These are phyloP conservation scores for Pionites leucogaster DNA, from an alignment of 2,113 vertebrate species.

Conservation along the genomic window DNA sequence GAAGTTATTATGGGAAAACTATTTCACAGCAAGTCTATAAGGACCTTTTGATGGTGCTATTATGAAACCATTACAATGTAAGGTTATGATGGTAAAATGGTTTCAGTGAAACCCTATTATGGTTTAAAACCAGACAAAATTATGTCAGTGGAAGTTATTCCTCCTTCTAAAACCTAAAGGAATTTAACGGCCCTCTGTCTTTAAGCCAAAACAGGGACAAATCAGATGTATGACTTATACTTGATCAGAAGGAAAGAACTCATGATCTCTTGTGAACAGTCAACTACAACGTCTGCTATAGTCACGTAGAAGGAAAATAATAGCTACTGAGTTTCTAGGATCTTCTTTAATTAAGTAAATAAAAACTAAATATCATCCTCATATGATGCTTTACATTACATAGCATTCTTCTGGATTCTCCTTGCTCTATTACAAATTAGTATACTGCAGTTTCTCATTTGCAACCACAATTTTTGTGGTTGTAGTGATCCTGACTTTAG, in stretches of 20 bases:
- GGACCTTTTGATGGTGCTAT: not conserved
- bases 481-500: not conserved
- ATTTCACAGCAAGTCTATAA: conserved; percentile 36
- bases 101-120: conserved; percentile 21
- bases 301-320: not conserved
- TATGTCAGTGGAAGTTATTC: conserved; percentile 8
- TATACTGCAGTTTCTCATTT: not conserved
- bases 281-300: not conserved
- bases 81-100: conserved; percentile 27
- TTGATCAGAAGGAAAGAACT: not conserved
- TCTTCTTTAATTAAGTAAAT: not conserved
- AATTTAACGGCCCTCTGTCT: not conserved
- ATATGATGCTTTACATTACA: not conserved
- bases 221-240: not conserved
- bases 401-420: not conserved
- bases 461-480: not conserved
- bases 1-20: conserved; percentile 56
- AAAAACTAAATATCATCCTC: not conserved
- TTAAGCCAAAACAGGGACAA: not conserved
- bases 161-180: not conserved
- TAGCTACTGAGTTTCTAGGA: not conserved
- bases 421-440: not conserved
- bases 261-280: not conserved
- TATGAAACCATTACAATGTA: conserved; percentile 44
- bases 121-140: conserved; percentile 45